Evolutionary conservation across 2,797 vertebrate genomes (phyloP).

Genomic region (Gallirallus australis): DNA sequence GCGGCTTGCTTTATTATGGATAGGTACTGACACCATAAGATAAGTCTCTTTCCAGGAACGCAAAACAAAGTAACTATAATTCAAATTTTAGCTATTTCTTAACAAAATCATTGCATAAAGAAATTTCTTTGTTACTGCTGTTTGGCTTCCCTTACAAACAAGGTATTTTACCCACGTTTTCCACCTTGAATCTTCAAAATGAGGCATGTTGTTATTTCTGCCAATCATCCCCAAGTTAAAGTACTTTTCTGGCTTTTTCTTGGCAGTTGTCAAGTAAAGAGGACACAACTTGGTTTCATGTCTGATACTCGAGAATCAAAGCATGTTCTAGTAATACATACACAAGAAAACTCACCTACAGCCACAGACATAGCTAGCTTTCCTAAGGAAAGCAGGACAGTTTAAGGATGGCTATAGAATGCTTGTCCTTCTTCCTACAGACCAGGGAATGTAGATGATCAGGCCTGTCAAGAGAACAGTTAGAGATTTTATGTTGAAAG

Average conservation of each 20-base stretch:
- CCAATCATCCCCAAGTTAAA: neutral
- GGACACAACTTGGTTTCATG: neutral
- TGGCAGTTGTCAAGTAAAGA: neutral
- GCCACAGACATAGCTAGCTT: neutral
- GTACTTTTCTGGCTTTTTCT: neutral
- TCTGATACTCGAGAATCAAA: neutral
- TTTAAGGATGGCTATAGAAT: neutral
- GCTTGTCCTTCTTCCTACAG: neutral
- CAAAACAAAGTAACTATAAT: neutral
- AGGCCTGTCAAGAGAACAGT: neutral
- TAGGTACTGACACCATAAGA: neutral
- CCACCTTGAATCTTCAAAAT: neutral
- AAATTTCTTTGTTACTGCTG: neutral
- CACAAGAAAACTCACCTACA: neutral
- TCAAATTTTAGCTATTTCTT: neutral
- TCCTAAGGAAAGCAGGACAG: neutral
- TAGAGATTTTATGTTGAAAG: neutral
- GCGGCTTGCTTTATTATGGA: neutral
- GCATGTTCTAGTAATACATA: rapidly evolving
- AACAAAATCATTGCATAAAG: neutral
- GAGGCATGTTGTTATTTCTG: neutral
- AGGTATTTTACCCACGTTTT: neutral
- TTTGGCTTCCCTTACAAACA: no score
- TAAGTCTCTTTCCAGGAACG: neutral
- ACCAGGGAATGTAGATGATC: neutral